Evolutionary conservation across 2,888 invertebrate species (phyloP), one percentile per base, ranked within the genome.

Genomic region (Lasioglossum morio): DNA sequence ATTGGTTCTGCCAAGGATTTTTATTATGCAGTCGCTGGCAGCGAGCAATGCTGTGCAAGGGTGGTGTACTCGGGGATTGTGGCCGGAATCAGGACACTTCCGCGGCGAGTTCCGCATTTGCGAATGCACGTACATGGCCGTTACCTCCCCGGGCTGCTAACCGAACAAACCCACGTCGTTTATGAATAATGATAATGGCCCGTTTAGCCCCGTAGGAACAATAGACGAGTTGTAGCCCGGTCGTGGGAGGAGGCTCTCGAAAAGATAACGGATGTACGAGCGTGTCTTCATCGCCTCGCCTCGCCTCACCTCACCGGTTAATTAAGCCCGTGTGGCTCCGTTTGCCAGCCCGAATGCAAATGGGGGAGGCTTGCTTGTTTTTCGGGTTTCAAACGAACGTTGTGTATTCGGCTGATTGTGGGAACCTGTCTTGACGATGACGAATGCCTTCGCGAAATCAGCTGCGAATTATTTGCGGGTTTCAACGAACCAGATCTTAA

Each of bases 111-210:
- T 74, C 30, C 57, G 81, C 82, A 78, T 81, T 81, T 77, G 84
- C 81, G 72, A 82, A 75, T 72, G 77, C 87, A 72, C 83, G 72
- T 78, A 81, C 87, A 84, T 63, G 80, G 43, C 70, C 73, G 63
- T 63, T 72, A 27, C 70, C 72, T 69, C 74, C 63, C 72, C 14
- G 63, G 43, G 40, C 34, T 72, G 48, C 53, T 80, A 87, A 81
- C 83, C 81, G 88, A 87, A 89, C 90, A 84, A 82, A 86, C 87
- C 74, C 85, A 87, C 87, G 91, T 89, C 90, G 90, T 90, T 92
- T 93, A 92, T 93, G 93, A 93, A 93, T 93, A 93, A 93, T 91
- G 93, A 93, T 93, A 93, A 93, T 93, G 91, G 91, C 88, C 89
- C 90, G 92, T 91, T 91, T 89, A 91, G 89, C 91, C 91, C 91